Evolutionary conservation across 2,888 invertebrate species (phyloP), one percentile per base, ranked within the genome.

Genomic region (Petrolisthes manimaculis): DNA sequence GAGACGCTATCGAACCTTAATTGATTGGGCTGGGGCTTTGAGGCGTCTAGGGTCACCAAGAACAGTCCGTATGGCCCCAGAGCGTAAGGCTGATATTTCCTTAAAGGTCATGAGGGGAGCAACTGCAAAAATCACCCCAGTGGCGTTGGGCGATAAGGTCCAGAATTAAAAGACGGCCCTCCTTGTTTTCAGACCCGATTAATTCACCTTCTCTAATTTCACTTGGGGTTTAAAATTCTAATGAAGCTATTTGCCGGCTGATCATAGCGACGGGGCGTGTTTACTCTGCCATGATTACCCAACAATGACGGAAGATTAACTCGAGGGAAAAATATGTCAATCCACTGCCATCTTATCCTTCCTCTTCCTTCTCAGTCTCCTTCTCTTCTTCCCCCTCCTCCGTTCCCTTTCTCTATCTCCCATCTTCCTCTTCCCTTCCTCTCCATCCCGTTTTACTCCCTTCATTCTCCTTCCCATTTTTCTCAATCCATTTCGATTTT

Each of bases 1-100:
- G 88, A 88, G 84, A 88, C 84, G 84, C 84, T 88, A 88, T 88
- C 84, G 88, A 81, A 61, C 81, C 88, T 88, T 88, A 88, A 88
- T 88, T 88, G 88, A 88, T 88, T 88, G 84, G 88, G 84, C 83
- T 51, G 87, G 84, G 84, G 80, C 79, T 84, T 83, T 83, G 79
- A 83, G 83, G 71, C 84, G 74, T 37, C 83, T 21, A 53, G 24
- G 79, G 78, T 51, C 4, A 51, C 71, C 56, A n/a, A 83, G 54
- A 78, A 24, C 56, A 69, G 61, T 54, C 79, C 87, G 55, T 83
- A 55, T 14, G 56, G 56, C 71, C 74, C 24, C 51, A 8, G 1
- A 8, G 21, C 55, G 61, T 54, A 71, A 83, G 87, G 84, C 18
- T 56, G 24, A 69, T 51, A 79, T 24, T 82, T 14, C 80, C 51